Percentiles rank a stretch among this genome's conserved stretches.
These are phyloP conservation scores for Drosophila watanabei DNA, from an alignment of 1,140 invertebrate species.

Conservation along the genomic window DNA sequence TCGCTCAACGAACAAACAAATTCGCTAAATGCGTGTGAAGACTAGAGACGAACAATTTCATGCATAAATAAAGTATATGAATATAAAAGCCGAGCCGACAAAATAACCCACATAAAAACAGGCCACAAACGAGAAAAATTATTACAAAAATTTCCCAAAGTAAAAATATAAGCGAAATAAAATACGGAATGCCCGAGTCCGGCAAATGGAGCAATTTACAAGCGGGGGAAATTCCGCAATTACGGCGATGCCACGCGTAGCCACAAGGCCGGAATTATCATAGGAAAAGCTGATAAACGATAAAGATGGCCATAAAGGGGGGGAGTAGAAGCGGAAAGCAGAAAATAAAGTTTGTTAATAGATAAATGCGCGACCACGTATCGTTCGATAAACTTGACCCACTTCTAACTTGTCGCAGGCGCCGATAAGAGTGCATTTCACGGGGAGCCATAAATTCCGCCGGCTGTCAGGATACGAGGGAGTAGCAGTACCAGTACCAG, in stretches of 20 bases:
- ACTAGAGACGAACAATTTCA: conserved; percentile 33
- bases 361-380: conserved; percentile 43
- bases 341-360: conserved; percentile 38
- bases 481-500: not conserved
- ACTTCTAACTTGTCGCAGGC: conserved; percentile 47
- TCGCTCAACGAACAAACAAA: conserved; percentile 14
- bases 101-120: conserved; percentile 54
- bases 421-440: conserved; percentile 31
- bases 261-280: conserved; percentile 56
- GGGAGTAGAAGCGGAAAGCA: not conserved
- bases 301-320: conserved; percentile 34
- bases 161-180: conserved; percentile 39
- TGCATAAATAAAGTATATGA: conserved; percentile 45
- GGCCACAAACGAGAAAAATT: conserved; percentile 48
- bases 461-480: not conserved
- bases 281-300: conserved; percentile 47
- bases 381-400: conserved; percentile 74
- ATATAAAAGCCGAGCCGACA: conserved; percentile 49
- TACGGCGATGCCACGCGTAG: conserved; percentile 62
- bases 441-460: conserved; percentile 16
- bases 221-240: conserved; percentile 64
- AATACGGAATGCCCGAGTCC: conserved; percentile 30
- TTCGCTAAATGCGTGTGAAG: conserved; percentile 22
- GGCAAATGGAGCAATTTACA: conserved; percentile 57
- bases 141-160: conserved; percentile 66